phyloP scores from a whole-genome alignment of 2,113 vertebrate genomes.

The Struthio camelus region DNA sequence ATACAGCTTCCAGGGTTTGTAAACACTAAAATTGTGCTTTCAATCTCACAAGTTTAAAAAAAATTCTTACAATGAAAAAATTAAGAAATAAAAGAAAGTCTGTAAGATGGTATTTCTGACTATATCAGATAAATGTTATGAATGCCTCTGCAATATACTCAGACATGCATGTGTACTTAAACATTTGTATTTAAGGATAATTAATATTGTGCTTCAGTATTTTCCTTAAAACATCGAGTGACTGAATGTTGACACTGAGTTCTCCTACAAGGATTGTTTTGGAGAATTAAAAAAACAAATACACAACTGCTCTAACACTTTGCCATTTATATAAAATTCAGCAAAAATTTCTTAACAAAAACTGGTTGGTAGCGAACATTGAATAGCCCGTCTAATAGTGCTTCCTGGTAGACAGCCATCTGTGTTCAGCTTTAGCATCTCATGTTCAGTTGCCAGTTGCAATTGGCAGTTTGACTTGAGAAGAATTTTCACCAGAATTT shows the following conservation, averaged over 20 bases:
- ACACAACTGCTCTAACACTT: neutral
- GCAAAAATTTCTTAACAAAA: neutral
- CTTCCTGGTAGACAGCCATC: neutral
- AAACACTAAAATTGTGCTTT: neutral
- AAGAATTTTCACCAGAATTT: neutral
- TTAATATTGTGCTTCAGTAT: neutral
- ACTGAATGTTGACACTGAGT: neutral
- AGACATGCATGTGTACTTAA: neutral
- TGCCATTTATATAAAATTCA: neutral
- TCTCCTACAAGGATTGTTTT: neutral
- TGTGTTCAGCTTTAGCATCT: rapidly evolving
- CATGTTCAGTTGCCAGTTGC: neutral
- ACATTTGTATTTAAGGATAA: neutral
- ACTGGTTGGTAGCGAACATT: neutral
- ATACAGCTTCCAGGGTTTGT: neutral
- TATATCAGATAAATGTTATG: neutral
- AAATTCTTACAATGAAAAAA: no score
- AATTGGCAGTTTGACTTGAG: neutral
- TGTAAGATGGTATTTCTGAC: neutral
- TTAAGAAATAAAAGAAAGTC: neutral
- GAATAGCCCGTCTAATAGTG: neutral
- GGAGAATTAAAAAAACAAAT: no score
- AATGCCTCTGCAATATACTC: neutral
- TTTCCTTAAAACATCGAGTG: neutral
- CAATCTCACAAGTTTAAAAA: neutral